A percentile compares a stretch with the other conserved stretches of the same genome.
Conservation (phyloP, 2,113 vertebrate species). For the Neolamprologus sp. region DNA sequence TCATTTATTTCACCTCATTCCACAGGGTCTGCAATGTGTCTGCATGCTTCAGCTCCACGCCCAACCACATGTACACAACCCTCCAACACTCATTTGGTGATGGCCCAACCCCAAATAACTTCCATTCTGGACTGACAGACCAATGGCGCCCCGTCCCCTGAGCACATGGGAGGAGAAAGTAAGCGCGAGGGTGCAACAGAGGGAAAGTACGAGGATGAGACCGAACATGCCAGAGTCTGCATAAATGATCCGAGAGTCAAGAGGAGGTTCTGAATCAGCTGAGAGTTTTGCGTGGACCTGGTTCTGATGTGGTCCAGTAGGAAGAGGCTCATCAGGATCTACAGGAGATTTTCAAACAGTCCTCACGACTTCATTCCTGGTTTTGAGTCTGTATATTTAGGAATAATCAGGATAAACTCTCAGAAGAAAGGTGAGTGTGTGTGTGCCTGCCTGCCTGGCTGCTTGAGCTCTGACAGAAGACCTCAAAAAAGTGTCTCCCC, state of each 20-base stretch:
- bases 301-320: not conserved
- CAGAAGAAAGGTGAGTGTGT: not conserved
- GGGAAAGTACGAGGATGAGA: not conserved
- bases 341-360: not conserved
- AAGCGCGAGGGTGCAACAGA: not conserved
- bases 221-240: not conserved
- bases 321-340: not conserved
- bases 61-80: conserved; percentile 21
- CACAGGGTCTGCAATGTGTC: conserved; percentile 12
- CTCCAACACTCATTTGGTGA: not conserved
- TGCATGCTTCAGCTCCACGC: conserved; percentile 14
- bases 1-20: conserved; percentile 4
- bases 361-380: not conserved
- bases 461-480: not conserved
- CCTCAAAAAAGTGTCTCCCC: not conserved
- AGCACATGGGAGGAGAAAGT: conserved; percentile 11
- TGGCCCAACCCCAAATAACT: conserved; percentile 66
- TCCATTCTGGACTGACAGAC: conserved; percentile 29
- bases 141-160: not conserved
- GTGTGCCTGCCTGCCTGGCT: not conserved
- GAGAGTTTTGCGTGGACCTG: not conserved
- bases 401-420: not conserved
- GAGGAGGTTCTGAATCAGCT: not conserved
- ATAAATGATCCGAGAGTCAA: not conserved
- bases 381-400: not conserved